Conservation (phyloP, 2,113 vertebrate genomes). For the Geococcyx californianus region DNA sequence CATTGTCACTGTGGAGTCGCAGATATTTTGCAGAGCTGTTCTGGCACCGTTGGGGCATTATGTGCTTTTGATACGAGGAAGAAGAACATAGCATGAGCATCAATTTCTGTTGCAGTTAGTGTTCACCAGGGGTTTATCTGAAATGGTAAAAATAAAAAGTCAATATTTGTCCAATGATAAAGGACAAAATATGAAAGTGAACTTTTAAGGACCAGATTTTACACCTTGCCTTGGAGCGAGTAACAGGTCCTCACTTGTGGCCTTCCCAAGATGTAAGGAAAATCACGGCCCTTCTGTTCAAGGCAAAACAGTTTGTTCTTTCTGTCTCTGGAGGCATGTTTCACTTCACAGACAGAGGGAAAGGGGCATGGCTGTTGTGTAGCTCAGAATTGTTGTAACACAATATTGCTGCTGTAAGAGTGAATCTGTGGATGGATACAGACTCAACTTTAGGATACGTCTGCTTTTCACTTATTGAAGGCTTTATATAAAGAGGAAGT, state of each 20-base stretch:
- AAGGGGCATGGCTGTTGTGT: background rate
- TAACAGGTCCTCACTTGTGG: background rate
- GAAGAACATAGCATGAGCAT: background rate
- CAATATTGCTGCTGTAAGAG: background rate
- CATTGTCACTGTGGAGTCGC: fast-evolving
- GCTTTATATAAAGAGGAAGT: background rate
- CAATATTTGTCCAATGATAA: background rate
- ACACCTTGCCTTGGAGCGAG: background rate
- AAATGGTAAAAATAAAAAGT: background rate
- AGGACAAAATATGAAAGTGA: background rate
- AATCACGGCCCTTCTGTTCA: background rate
- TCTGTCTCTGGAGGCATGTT: background rate
- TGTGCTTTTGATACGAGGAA: background rate
- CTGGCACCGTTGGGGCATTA: background rate
- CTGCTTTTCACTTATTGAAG: background rate
- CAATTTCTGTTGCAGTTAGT: background rate
- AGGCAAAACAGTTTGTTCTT: background rate
- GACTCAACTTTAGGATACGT: background rate
- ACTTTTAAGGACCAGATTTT: background rate
- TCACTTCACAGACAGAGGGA: background rate
- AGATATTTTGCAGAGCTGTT: background rate
- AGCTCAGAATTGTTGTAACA: background rate
- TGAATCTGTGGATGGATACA: background rate
- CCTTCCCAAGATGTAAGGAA: background rate
- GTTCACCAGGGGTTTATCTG: background rate